Percentiles rank a stretch among this genome's conserved stretches.
Conservation (phyloP, 2,797 vertebrate genomes). For the Nasua narica region DNA sequence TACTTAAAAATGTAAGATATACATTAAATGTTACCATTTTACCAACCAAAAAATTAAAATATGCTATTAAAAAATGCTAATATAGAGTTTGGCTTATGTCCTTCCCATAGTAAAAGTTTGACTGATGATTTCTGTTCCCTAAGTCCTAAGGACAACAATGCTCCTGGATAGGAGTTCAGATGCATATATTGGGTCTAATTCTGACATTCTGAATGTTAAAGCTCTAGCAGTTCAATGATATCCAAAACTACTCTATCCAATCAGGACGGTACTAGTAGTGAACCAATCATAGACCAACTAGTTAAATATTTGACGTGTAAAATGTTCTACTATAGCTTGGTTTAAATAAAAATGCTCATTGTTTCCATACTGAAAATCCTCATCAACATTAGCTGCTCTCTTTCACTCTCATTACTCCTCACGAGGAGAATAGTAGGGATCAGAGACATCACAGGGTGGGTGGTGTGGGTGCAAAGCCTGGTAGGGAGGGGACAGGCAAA, state of each 20-base stretch:
- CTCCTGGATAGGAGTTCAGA: background rate
- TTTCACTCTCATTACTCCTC: background rate
- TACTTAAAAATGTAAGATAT: background rate
- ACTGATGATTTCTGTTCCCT: background rate
- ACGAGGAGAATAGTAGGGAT: background rate
- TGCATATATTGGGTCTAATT: background rate
- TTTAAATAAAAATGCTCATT: constrained; percentile 9
- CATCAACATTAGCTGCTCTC: background rate
- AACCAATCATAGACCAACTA: background rate
- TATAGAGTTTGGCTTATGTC: background rate
- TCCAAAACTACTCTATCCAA: background rate
- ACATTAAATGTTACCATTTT: background rate
- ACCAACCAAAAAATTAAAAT: background rate
- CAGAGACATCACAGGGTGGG: background rate
- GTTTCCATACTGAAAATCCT: constrained; percentile 32
- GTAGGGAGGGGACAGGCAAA: background rate
- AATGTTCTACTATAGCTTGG: background rate
- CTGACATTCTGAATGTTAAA: constrained; percentile 6
- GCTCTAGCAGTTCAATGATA: background rate
- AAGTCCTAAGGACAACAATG: background rate
- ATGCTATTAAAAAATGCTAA: background rate
- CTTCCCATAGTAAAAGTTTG: background rate
- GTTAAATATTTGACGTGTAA: background rate
- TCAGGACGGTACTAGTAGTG: background rate
- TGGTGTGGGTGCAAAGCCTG: background rate